Conservation (phyloP, 2,888 invertebrate species). For the Eueremaeus valkanovi region DNA sequence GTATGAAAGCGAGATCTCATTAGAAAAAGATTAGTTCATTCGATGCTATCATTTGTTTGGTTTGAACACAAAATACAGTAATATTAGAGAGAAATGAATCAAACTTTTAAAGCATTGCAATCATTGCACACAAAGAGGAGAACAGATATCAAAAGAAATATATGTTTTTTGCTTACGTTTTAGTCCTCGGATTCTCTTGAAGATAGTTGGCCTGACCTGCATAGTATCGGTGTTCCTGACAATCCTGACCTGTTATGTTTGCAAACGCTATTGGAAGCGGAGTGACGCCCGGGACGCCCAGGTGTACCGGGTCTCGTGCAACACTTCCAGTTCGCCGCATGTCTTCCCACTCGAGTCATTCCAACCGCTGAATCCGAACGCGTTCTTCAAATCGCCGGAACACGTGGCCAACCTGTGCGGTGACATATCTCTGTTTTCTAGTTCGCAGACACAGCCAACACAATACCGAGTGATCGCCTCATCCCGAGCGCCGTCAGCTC, state of each 20-base stretch:
- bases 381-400: constrained; percentile 27
- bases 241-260: constrained; percentile 30
- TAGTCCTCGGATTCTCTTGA: constrained; percentile 27
- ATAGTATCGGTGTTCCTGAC: constrained; percentile 35
- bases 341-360: constrained; percentile 26
- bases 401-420: constrained; percentile 28
- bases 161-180: neutral
- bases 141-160: too few relatives aligned
- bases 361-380: constrained; percentile 32
- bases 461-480: constrained; percentile 19
- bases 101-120: neutral
- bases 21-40: neutral
- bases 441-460: constrained; percentile 17
- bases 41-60: neutral
- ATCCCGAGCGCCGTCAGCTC: constrained; percentile 19
- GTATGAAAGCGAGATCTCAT: too few relatives aligned
- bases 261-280: constrained; percentile 27
- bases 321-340: neutral
- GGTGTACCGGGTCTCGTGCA: constrained; percentile 27
- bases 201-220: constrained; percentile 22
- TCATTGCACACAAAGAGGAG: too few relatives aligned
- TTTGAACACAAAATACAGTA: neutral
- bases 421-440: constrained; percentile 3
- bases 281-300: constrained; percentile 27
- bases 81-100: neutral